Evolutionary conservation across 2,113 vertebrate genomes (phyloP), one percentile per base, ranked within the genome.

Genomic region (Sylvia atricapilla): DNA sequence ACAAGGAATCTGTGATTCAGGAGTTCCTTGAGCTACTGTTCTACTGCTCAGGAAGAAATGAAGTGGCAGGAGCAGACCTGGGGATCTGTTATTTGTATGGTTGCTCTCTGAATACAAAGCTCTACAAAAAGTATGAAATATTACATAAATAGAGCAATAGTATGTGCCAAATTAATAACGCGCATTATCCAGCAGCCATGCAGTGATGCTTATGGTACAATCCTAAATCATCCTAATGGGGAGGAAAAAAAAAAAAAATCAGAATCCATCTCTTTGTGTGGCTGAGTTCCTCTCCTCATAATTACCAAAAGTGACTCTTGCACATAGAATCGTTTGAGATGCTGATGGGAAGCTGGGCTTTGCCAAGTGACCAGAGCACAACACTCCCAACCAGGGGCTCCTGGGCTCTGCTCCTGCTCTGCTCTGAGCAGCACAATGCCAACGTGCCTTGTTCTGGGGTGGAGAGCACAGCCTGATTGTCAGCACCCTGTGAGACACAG

Each of bases 131-230:
- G n/a, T 60, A 81, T 74, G 68, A 95, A 89, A 79, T 87, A 89
- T 86, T 84, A 47, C 58, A 84, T 50, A 96, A 95, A 92, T 56
- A 88, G 63, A 84, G 47, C 72, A 94, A 75, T 83, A 81, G 52
- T 81, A 84, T 68, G 24, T 92, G 94, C 92, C 88, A 92, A 88
- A 94, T 94, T 94, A 95, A 95, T 94, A 87, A 90, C 52, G 46
- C 50, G 90, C 83, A 75, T 93, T 96, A 95, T 90, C 90, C 75
- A 90, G 68, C 79, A 93, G 83, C 90, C 85, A 72, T 60, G 85
- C 85, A 87, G 82, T 35, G 88, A 72, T 87, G 64, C 86, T 90
- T 81, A 94, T 68, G 96, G 93, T 72, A 94, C 49, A 13, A 76
- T 72, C 83, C 85, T 96, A 94, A 95, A 94, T 95, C 90, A 90